Conservation (phyloP, 2,888 invertebrate species). For the Acronicta psi region DNA sequence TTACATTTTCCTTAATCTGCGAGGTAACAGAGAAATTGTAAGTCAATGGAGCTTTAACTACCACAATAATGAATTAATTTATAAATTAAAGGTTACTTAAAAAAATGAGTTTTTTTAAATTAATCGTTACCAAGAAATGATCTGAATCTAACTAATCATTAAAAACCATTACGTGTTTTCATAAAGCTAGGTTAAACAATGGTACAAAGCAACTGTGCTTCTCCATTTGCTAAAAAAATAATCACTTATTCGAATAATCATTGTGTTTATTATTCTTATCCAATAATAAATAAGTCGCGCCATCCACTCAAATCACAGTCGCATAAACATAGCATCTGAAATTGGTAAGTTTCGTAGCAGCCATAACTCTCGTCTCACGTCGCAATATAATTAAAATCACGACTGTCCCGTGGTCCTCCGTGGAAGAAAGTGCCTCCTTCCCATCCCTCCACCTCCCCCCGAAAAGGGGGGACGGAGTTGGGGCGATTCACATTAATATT, state of each 20-base stretch:
- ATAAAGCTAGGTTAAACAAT: too few relatives aligned
- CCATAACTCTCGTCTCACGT: conserved; percentile 84
- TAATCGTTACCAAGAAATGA: too few relatives aligned
- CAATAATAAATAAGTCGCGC: conserved; percentile 44
- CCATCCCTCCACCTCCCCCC: conserved; percentile 56
- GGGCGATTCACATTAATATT: conserved; percentile 88
- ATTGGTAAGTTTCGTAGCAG: conserved; percentile 72
- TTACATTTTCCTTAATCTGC: background rate
- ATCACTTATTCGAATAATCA: background rate
- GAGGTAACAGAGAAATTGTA: background rate
- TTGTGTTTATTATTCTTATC: conserved; percentile 16
- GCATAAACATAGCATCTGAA: conserved; percentile 57
- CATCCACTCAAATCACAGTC: conserved; percentile 50
- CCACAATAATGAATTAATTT: too few relatives aligned
- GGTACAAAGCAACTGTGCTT: too few relatives aligned
- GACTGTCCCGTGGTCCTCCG: conserved; percentile 86
- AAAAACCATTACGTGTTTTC: too few relatives aligned
- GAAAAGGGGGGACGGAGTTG: conserved; percentile 58
- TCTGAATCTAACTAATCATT: too few relatives aligned
- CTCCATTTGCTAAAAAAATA: background rate
- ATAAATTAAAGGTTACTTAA: too few relatives aligned
- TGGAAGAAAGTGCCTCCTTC: conserved; percentile 79
- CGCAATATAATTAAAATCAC: conserved; percentile 88
- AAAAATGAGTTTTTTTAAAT: too few relatives aligned
- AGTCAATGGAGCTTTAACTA: too few relatives aligned